These are phyloP conservation scores for Pollenia amentaria DNA, from an alignment of 2,888 invertebrate genomes.

Conservation along the genomic window DNA sequence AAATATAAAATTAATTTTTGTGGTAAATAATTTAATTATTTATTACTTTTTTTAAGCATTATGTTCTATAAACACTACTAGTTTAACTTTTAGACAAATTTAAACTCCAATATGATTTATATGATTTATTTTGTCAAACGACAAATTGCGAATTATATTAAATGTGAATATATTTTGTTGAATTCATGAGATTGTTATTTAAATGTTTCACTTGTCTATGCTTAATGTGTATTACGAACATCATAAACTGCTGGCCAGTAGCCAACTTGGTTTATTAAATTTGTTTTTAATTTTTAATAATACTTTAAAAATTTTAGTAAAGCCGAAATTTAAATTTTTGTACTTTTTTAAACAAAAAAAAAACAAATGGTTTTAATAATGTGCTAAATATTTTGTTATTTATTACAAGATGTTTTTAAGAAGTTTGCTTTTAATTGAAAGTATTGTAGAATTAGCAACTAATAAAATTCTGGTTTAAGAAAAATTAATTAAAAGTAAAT, in stretches of 20 bases:
- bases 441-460: too few relatives aligned
- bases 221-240: not conserved
- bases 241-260: not conserved
- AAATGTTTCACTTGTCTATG: not conserved
- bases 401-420: too few relatives aligned
- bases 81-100: not conserved
- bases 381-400: too few relatives aligned
- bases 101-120: not conserved
- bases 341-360: too few relatives aligned
- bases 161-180: not conserved
- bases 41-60: not conserved
- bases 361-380: too few relatives aligned
- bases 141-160: not conserved
- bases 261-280: not conserved
- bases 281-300: not conserved
- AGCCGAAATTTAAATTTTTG: too few relatives aligned
- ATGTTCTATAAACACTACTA: not conserved
- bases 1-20: constrained; percentile 19
- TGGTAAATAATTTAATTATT: constrained; percentile 29
- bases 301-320: not conserved
- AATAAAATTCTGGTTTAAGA: too few relatives aligned
- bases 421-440: too few relatives aligned
- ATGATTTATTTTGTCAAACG: not conserved
- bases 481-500: too few relatives aligned
- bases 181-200: not conserved